Base-by-base conservation (phyloP, 2,888 invertebrate genomes). In the Trissoscelio sp. region DNA sequence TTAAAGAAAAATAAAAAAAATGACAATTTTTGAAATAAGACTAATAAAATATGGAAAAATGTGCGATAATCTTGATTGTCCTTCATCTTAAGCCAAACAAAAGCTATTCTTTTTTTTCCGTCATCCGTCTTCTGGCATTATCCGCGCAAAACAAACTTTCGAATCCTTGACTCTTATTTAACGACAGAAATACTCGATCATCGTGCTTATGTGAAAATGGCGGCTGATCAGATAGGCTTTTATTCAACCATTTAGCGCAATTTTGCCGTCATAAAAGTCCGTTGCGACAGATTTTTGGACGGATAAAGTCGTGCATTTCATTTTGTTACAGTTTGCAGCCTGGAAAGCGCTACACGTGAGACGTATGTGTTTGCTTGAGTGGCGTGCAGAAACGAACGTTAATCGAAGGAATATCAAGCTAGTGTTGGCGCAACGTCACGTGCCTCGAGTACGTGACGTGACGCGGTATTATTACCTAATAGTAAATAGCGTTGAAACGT, bases 401-500 rank as follows among this genome's bases (percentile, higher is more conserved):
- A 72, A 77, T 82, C 77, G 72, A 79, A 77, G 79, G 72, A 79
- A 77, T 80, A 79, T 60, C 77, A 77, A 64, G 46, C 72, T 64
- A 69, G 53, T 37, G 66, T 66, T 79, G 79, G 69, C 78, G 82
- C 82, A 79, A 83, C 81, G 78, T 81, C 81, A 83, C 83, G 83
- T 81, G 80, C 79, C 69, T 58, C 73, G 79, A 73, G 79, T 82
- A 82, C 79, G 79, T 82, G 79, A 79, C 82, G 77, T 77, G 79
- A 79, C 74, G 69, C 80, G 80, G 66, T 75, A 73, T 81, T 80
- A 82, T 82, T 82, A 82, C 77, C 82, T 79, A 82, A 82, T 79
- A 79, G 79, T 82, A 82, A 82, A 82, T 82, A 74, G 79, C 82
- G 64, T 48, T 73, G 67, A 73, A 82, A 80, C 75, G 67, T 82